Base-by-base conservation (phyloP, 2,113 vertebrate genomes). In the Caretta caretta region DNA sequence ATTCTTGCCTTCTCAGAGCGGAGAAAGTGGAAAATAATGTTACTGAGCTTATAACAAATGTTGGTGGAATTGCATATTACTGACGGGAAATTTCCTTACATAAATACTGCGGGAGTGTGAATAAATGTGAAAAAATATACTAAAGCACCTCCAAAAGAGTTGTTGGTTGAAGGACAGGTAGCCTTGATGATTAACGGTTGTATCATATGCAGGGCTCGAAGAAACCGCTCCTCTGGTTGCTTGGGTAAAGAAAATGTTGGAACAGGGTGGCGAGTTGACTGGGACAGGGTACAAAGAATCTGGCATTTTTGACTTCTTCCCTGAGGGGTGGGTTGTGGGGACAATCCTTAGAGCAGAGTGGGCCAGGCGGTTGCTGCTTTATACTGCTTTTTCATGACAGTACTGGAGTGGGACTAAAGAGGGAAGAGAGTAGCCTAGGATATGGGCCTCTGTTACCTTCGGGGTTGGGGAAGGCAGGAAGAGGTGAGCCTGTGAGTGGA, bases 1-100 rank as follows among this genome's bases (percentile, higher is more conserved):
- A 89, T 6, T 75, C 56, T 80, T 88, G 51, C 83, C 25, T 92
- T 84, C 81, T 80, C 2, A 42, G 42, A 31, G 16, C 42, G 89
- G n/a, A 95, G 22, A 53, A 93, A 88, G 84, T 38, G 89, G 38
- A 91, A 94, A 78, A 92, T 86, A 78, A 91, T 79, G 27, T 92
- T 95, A 79, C 49, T 95, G 88, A 48, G 56, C 22, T 92, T 78
- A 48, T 93, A 88, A 86, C 27, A 27, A 92, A 84, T 57, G 93
- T 87, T 51, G 24, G 54, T 79, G 3, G 86, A 92, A 13, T 88
- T 49, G n/a, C 93, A 69, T 80, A 80, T 22, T 88, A 79, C 24
- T 85, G 25, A 88, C 90, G 89, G 59, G 13, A 94, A 84, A 2
- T n/a, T 8, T 62, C 25, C 6, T 96, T 8, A 84, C 83, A 65